Conservation (phyloP, 2,113 vertebrate genomes). For the Zosterops lateralis region DNA sequence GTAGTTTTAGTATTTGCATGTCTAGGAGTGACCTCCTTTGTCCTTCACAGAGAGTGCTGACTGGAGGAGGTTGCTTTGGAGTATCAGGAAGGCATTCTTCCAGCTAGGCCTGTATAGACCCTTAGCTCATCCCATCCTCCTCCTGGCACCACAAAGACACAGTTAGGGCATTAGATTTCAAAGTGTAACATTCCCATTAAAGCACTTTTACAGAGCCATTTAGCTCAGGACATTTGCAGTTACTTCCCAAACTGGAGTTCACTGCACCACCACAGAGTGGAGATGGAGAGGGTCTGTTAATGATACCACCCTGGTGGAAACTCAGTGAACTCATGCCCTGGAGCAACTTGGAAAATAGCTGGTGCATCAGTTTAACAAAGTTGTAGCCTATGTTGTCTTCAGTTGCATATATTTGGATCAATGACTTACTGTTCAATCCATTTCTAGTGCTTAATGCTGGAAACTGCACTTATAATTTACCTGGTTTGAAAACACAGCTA, state of each 20-base stretch:
- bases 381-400: neutral
- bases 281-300: neutral
- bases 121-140: neutral
- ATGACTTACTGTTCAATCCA: neutral
- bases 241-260: neutral
- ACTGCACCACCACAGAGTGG: neutral
- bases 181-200: neutral
- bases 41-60: neutral
- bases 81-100: neutral
- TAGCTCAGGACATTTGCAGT: neutral
- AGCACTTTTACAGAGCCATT: neutral
- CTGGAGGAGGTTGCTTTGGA: neutral
- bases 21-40: neutral
- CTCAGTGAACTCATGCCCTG: neutral
- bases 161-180: neutral
- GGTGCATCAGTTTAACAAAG: neutral
- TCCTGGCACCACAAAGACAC: neutral
- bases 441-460: neutral
- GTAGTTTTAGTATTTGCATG: neutral
- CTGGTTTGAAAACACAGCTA: neutral
- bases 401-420: neutral
- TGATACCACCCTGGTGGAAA: neutral
- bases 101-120: neutral
- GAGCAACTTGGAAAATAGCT: neutral
- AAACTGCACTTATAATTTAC: neutral